These are phyloP conservation scores for Oscarella lobularis DNA, from an alignment of 37 sponge, comb jelly and placozoan species.

Conservation along the genomic window DNA sequence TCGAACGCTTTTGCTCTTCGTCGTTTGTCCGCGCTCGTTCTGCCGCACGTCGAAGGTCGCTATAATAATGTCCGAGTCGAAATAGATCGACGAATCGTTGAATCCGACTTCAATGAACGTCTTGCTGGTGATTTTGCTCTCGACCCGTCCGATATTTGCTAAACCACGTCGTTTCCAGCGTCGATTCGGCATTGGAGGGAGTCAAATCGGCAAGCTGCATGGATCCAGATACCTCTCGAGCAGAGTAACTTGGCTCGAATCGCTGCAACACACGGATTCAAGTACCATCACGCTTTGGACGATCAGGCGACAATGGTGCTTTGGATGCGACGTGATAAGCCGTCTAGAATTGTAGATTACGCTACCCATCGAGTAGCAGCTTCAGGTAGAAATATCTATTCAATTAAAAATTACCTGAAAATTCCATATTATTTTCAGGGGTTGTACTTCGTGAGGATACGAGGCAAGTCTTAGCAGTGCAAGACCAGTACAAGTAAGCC, in stretches of 20 bases:
- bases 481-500: slow-evolving; percentile 51
- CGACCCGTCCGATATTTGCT: neutral
- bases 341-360: slow-evolving; percentile 39
- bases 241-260: slow-evolving; percentile 18
- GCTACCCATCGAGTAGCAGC: slow-evolving; percentile 75
- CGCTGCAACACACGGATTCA: slow-evolving; percentile 37
- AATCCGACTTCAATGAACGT: neutral
- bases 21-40: neutral
- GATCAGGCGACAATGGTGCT: slow-evolving; percentile 28
- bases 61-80: neutral
- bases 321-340: slow-evolving; percentile 38
- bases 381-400: slow-evolving; percentile 45
- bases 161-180: slow-evolving; percentile 14
- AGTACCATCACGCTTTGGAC: slow-evolving; percentile 36
- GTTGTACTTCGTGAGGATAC: slow-evolving; percentile 48
- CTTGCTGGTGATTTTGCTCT: neutral
- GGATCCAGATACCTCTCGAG: slow-evolving; percentile 56
- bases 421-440: slow-evolving; percentile 14
- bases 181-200: slow-evolving; percentile 29
- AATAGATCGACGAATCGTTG: neutral
- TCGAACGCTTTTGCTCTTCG: too few relatives aligned
- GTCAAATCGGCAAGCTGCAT: slow-evolving; percentile 29
- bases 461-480: slow-evolving; percentile 27
- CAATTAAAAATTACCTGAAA: too few relatives aligned
- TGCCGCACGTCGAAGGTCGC: neutral